Evolutionary conservation across 2,797 vertebrate species (phyloP).

Genomic region (Delichon dasypus): DNA sequence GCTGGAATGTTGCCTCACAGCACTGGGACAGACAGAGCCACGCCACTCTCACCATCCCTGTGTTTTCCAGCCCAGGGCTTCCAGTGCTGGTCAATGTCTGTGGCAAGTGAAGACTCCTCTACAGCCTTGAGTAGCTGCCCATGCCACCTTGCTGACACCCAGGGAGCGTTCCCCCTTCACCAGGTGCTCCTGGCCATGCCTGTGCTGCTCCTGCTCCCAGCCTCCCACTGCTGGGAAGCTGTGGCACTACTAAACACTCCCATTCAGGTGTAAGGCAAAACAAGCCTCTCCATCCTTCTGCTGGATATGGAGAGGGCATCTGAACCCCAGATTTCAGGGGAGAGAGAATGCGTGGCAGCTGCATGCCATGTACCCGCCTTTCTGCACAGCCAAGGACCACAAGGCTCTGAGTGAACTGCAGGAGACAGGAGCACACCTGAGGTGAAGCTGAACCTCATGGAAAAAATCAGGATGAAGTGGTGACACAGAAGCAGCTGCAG

Average conservation of each 20-base stretch:
- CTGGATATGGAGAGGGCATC: background rate
- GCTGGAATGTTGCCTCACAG: background rate
- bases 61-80: background rate
- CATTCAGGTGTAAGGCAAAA: background rate
- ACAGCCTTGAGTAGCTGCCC: background rate
- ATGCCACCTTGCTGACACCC: rapidly evolving
- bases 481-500: background rate
- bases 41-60: background rate
- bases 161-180: background rate
- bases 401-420: background rate
- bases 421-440: background rate
- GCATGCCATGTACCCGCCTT: rapidly evolving
- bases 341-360: background rate
- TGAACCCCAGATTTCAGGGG: background rate
- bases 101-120: background rate
- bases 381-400: background rate
- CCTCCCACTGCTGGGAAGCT: background rate
- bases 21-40: background rate
- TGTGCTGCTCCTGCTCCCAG: background rate
- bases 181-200: background rate
- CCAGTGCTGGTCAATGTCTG: background rate
- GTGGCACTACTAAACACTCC: background rate
- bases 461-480: background rate
- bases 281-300: background rate
- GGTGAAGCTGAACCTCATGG: background rate